Evolutionary conservation across 1,140 invertebrate species (phyloP), one percentile per base, ranked within the genome.

Genomic region (Andricus grossulariae): DNA sequence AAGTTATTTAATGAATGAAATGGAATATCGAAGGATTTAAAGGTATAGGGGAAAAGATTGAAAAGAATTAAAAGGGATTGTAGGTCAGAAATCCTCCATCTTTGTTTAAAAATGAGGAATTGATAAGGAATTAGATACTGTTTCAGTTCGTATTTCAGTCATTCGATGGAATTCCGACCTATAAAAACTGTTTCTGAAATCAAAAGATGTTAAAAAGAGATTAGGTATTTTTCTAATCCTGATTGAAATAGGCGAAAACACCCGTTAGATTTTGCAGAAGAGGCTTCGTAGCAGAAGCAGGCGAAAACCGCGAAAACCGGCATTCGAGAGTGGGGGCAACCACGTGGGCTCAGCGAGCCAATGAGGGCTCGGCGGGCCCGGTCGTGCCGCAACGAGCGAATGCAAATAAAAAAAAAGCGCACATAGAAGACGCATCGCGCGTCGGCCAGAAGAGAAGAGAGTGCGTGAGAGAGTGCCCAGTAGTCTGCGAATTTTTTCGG

Each of bases 221-320:
- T 19, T 10, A 55, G 13, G 10, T 55, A 55, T 55, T 45, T 45
- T 45, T 45, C 39, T 11, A 16, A 55, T 60, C 21, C 73, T 72
- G 73, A 55, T 50, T 73, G 50, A 50, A 72, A 49, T 32, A 52
- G 49, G 55, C 85, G 76, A 86, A 85, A 88, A 86, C 88, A 90
- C 89, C 88, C 88, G 88, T 86, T 90, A 89, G 85, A 89, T 90
- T 86, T 82, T 81, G 76, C 80, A 85, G 73, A 79, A 85, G 73
- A 79, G 54, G 45, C 71, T 45, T 71, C 74, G 52, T 73, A 79
- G 82, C 74, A 77, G 72, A 57, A 75, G 76, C 73, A 81, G 72
- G 78, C 77, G 60, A 51, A 57, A 75, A 74, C 83, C 82, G 83
- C 80, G 79, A 86, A 83, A 86, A 83, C 86, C 82, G 84, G 86